Conservation (phyloP, 23 tunicate species). For the Halocynthia roretzi region DNA sequence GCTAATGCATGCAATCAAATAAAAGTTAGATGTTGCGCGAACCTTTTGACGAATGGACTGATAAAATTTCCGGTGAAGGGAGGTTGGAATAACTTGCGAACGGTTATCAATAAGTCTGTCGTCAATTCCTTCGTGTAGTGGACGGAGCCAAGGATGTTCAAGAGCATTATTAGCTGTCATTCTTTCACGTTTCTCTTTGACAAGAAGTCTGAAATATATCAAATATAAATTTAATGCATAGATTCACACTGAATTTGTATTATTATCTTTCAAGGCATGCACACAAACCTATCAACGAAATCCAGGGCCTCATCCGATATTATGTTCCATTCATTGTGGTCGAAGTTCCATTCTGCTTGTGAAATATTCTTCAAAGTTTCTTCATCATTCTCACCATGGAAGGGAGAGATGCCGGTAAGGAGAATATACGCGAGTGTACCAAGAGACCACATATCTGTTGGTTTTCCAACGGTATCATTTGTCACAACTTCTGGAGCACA, state of each 20-base stretch:
- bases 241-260: background rate
- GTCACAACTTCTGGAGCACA: slow-evolving; percentile 92
- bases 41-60: slow-evolving; percentile 53
- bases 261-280: background rate
- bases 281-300: slow-evolving; percentile 72
- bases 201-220: slow-evolving; percentile 37
- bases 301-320: slow-evolving; percentile 86
- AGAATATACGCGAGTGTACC: slow-evolving; percentile 64
- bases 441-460: slow-evolving; percentile 96
- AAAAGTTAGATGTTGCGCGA: slow-evolving; percentile 4
- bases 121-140: slow-evolving; percentile 68
- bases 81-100: slow-evolving; percentile 69
- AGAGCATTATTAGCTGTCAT: slow-evolving; percentile 91
- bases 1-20: background rate
- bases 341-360: slow-evolving; percentile 69
- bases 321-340: slow-evolving; percentile 56
- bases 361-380: slow-evolving; percentile 66
- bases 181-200: slow-evolving; percentile 62
- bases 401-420: slow-evolving; percentile 81
- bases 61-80: slow-evolving; percentile 77
- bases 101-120: slow-evolving; percentile 65
- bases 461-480: slow-evolving; percentile 71
- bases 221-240: background rate
- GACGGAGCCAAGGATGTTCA: slow-evolving; percentile 90
- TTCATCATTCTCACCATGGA: slow-evolving; percentile 74